phyloP scores from a whole-genome alignment of 2,797 vertebrate genomes.

The Acridotheres tristis region DNA sequence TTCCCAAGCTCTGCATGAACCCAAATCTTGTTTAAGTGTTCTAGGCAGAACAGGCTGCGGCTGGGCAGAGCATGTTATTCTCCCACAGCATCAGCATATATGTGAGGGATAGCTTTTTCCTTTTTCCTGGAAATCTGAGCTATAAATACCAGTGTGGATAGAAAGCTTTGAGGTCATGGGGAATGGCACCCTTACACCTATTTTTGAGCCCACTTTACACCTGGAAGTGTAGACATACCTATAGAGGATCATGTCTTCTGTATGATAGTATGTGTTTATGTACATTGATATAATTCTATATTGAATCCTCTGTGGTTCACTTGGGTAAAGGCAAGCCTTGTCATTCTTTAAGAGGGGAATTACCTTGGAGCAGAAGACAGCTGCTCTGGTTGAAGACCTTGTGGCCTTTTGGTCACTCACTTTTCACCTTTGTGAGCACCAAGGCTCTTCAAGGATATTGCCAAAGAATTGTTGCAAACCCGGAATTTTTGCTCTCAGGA shows the following conservation, averaged over 20 bases:
- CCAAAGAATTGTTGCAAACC: not conserved
- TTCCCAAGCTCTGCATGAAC: not conserved
- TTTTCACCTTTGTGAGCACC: not conserved
- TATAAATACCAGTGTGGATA: not conserved
- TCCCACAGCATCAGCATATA: not conserved
- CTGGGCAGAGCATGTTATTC: accelerated
- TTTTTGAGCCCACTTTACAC: not conserved
- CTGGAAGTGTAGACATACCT: constrained; percentile 15
- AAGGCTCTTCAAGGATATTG: not conserved
- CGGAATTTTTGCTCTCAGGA: not conserved
- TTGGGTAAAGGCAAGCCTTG: not conserved
- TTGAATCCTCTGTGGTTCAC: not conserved
- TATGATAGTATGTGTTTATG: not conserved
- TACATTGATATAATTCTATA: not conserved
- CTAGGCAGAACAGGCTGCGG: not conserved
- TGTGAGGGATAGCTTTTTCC: not conserved
- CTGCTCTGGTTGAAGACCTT: not conserved
- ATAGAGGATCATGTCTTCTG: not conserved
- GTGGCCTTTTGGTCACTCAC: not conserved
- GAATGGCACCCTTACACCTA: not conserved
- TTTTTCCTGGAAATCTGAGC: not conserved
- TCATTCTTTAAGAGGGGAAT: not conserved
- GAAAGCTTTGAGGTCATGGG: not conserved
- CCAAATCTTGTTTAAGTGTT: not conserved
- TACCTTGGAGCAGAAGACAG: not conserved